A percentile compares a stretch with the other conserved stretches of the same genome.
phyloP scores from a whole-genome alignment of 2,113 vertebrate genomes.

The Barnardius zonarius region DNA sequence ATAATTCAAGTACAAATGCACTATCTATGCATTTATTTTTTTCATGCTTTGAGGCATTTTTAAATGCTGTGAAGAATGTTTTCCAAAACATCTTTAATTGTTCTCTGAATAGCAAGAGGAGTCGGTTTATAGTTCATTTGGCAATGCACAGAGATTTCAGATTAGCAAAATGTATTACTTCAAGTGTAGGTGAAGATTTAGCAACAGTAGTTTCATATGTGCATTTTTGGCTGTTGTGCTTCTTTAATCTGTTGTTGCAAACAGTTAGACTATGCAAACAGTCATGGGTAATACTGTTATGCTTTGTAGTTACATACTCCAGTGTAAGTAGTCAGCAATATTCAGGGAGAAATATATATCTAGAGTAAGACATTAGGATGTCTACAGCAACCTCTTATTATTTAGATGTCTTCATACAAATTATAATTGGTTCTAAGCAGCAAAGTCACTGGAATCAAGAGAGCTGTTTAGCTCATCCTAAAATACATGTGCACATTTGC shows the following conservation, averaged over 20 bases:
- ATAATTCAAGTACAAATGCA: background rate
- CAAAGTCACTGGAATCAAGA: background rate
- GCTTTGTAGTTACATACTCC: background rate
- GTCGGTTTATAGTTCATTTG: background rate
- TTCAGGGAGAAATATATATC: background rate
- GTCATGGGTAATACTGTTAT: background rate
- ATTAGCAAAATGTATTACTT: background rate
- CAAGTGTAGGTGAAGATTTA: background rate
- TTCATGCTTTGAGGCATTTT: background rate
- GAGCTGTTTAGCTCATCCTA: background rate
- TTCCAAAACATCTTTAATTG: background rate
- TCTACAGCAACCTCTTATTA: background rate
- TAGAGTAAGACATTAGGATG: background rate
- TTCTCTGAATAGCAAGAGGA: background rate
- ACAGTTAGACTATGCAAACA: background rate
- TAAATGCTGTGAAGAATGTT: background rate
- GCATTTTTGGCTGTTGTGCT: fast-evolving
- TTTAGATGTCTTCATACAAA: background rate
- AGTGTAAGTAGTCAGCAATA: background rate
- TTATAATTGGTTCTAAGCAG: background rate
- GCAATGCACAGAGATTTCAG: background rate
- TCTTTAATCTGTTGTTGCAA: background rate
- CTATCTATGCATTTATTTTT: background rate
- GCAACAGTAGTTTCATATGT: background rate
- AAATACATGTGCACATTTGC: background rate